These are phyloP conservation scores for Sminthurinus signatus DNA, from an alignment of 1,140 invertebrate genomes.

Conservation along the genomic window DNA sequence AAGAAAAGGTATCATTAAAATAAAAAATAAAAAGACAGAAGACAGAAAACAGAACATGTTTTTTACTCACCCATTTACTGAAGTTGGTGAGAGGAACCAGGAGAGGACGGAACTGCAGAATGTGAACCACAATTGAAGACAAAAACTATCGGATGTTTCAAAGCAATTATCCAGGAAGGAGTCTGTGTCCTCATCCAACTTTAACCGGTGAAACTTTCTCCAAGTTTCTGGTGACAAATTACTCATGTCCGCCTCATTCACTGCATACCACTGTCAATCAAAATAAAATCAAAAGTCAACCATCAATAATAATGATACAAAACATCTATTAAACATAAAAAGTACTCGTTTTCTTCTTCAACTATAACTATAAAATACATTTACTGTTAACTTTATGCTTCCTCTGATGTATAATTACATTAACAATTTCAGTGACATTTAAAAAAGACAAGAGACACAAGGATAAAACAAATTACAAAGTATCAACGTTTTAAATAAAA, in stretches of 20 bases:
- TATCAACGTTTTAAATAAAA: no score
- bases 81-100: conserved; percentile 72
- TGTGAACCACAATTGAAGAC: conserved; percentile 68
- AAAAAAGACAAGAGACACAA: conserved; percentile 1
- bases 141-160: conserved; percentile 65
- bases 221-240: conserved; percentile 48
- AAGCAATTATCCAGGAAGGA: conserved; percentile 62
- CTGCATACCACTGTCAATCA: conserved; percentile 64
- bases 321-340: no score
- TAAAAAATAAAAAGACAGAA: conserved; percentile 1
- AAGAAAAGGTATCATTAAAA: not conserved
- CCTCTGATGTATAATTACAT: no score
- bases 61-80: conserved; percentile 79
- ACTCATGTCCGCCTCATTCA: conserved; percentile 46
- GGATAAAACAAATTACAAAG: no score
- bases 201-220: conserved; percentile 56
- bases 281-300: no score
- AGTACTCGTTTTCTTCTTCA: no score
- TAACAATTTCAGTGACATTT: no score
- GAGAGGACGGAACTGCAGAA: conserved; percentile 61
- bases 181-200: conserved; percentile 62
- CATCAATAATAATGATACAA: no score
- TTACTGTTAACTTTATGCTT: no score
- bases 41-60: no score
- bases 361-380: no score